These are phyloP conservation scores for Sylvilagus bachmani DNA, from an alignment of 2,113 vertebrate genomes.

Conservation along the genomic window DNA sequence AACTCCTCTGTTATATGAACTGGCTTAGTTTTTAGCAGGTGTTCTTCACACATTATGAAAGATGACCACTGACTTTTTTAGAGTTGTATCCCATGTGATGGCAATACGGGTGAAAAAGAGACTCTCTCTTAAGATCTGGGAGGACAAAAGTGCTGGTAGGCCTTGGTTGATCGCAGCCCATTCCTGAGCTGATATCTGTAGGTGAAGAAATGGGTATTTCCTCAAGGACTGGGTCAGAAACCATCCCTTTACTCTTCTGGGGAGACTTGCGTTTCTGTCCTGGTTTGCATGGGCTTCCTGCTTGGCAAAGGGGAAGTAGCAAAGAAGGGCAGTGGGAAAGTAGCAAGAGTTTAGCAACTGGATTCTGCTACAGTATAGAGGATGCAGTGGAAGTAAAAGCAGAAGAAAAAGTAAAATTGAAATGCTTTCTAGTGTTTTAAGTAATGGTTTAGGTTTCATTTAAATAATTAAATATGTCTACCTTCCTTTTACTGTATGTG, in stretches of 20 bases:
- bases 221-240: not conserved
- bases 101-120: not conserved
- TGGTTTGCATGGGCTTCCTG: not conserved
- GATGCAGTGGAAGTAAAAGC: not conserved
- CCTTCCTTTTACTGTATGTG: not conserved
- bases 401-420: conserved; percentile 14
- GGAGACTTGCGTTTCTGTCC: not conserved
- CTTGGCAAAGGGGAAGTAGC: not conserved
- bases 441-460: conserved; percentile 47
- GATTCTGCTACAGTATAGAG: not conserved
- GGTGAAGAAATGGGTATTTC: not conserved
- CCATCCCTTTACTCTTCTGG: not conserved
- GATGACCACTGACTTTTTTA: not conserved
- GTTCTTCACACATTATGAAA: not conserved
- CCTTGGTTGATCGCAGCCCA: not conserved
- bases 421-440: conserved; percentile 22
- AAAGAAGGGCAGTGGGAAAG: not conserved
- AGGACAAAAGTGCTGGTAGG: not conserved
- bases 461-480: conserved; percentile 25
- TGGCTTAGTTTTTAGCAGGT: not conserved
- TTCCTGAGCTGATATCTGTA: not conserved
- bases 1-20: not conserved
- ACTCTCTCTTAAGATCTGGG: not conserved
- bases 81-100: not conserved
- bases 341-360: not conserved